Evolutionary conservation across 2,797 vertebrate genomes (phyloP).

Genomic region (Sebastes hopkinsi): DNA sequence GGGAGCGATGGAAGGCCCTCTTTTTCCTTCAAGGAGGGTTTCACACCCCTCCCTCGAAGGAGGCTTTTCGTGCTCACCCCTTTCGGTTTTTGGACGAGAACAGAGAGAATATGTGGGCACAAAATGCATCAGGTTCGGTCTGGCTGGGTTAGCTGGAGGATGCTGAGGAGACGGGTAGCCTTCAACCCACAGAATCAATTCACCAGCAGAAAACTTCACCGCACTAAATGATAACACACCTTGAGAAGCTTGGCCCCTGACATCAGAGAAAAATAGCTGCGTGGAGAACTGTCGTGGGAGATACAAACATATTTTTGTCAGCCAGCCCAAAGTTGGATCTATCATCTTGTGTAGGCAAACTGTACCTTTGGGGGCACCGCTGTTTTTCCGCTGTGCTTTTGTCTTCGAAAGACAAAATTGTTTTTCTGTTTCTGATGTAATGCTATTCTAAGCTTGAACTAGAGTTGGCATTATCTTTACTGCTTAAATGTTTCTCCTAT

Average conservation of each 20-base stretch:
- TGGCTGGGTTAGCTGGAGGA: slow-evolving; percentile 65
- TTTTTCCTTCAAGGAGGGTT: slow-evolving; percentile 76
- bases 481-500: neutral
- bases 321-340: slow-evolving; percentile 59
- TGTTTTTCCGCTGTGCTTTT: slow-evolving; percentile 34
- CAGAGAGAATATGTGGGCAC: slow-evolving; percentile 76
- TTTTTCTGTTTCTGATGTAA: slow-evolving; percentile 13
- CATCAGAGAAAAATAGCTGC: slow-evolving; percentile 72
- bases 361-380: slow-evolving; percentile 52
- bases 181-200: slow-evolving; percentile 79
- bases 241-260: slow-evolving; percentile 75
- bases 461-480: neutral
- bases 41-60: slow-evolving; percentile 69
- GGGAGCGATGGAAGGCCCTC: slow-evolving; percentile 60
- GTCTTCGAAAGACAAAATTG: slow-evolving; percentile 37
- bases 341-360: slow-evolving; percentile 63
- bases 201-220: slow-evolving; percentile 56
- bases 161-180: slow-evolving; percentile 67
- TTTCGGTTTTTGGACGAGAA: slow-evolving; percentile 68
- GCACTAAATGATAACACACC: slow-evolving; percentile 77
- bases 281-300: slow-evolving; percentile 62
- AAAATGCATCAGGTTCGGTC: slow-evolving; percentile 60
- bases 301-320: slow-evolving; percentile 71
- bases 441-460: neutral
- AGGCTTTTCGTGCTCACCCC: slow-evolving; percentile 68